Evolutionary conservation across 2,888 invertebrate genomes (phyloP).

Genomic region (Alloplasta piceator): DNA sequence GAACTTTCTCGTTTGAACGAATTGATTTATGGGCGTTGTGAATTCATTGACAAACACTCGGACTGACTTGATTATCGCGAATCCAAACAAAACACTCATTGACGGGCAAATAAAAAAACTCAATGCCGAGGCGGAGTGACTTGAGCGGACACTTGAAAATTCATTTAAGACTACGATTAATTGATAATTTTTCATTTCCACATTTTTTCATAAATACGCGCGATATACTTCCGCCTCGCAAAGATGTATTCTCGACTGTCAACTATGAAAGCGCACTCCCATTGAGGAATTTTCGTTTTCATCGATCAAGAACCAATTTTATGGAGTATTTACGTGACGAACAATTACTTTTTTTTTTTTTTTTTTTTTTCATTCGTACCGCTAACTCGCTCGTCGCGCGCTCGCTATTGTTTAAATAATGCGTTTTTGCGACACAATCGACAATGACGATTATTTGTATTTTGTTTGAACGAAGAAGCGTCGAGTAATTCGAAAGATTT

Average conservation of each 20-base stretch:
- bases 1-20: too few species aligned
- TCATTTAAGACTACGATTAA: neutral
- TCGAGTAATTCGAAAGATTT: too few species aligned
- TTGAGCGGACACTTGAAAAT: neutral
- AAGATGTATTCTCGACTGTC: neutral
- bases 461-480: too few species aligned
- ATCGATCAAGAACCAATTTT: conserved; percentile 34
- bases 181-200: neutral
- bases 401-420: conserved; percentile 24
- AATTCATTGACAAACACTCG: too few species aligned
- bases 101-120: neutral
- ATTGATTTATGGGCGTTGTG: too few species aligned
- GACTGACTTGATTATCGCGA: too few species aligned
- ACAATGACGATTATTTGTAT: neutral
- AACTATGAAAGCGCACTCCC: neutral
- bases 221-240: neutral
- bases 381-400: conserved; percentile 31
- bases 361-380: conserved; percentile 28
- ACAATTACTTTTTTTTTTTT: conserved; percentile 23
- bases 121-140: too few species aligned
- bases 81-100: neutral
- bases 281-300: conserved; percentile 19
- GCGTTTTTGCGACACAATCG: conserved; percentile 12
- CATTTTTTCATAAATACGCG: neutral
- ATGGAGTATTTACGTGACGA: conserved; percentile 19